Conservation (phyloP, 2,888 invertebrate genomes). For the Vandiemenella viatica region DNA sequence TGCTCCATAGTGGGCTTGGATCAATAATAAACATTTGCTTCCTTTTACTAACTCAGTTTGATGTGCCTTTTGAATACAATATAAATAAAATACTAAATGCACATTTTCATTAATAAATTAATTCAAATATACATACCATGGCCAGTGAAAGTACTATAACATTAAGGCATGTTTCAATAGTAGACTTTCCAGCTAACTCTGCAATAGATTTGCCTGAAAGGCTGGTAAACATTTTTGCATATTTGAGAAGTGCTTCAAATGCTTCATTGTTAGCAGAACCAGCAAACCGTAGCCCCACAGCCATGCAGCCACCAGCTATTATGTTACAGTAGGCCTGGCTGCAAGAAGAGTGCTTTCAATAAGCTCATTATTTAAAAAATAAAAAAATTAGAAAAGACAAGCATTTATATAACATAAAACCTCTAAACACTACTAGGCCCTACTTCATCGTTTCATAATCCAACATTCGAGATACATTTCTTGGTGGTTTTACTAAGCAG, state of each 20-base stretch:
- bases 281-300: constrained; percentile 83
- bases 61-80: no score
- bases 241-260: constrained; percentile 59
- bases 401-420: no score
- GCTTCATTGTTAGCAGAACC: constrained; percentile 77
- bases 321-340: constrained; percentile 96
- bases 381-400: neutral
- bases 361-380: neutral
- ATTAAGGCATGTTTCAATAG: constrained; percentile 78
- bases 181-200: constrained; percentile 78
- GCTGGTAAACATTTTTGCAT: constrained; percentile 51
- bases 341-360: constrained; percentile 20
- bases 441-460: constrained; percentile 87
- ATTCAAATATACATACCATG: no score
- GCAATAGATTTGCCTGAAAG: constrained; percentile 55
- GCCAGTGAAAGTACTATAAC: constrained; percentile 66
- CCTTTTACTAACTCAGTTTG: no score
- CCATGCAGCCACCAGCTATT: constrained; percentile 85
- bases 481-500: constrained; percentile 58
- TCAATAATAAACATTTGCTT: no score
- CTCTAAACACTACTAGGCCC: no score
- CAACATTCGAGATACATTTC: constrained; percentile 42
- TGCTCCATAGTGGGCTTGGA: no score
- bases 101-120: no score
- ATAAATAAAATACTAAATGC: no score